Evolutionary conservation across 2,888 invertebrate genomes (phyloP).

Genomic region (Tribolium freemani): DNA sequence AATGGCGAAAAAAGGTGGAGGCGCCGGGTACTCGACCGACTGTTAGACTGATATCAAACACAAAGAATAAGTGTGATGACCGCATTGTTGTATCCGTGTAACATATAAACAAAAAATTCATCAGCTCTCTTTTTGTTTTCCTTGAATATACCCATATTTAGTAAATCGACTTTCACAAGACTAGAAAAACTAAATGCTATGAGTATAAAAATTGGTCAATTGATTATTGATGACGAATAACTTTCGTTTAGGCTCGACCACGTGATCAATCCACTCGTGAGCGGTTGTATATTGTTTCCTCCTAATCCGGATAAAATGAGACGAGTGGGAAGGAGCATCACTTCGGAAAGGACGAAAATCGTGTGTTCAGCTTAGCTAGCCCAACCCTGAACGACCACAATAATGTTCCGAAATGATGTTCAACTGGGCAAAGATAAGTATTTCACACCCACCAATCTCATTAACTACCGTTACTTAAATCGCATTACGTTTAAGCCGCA

Average conservation of each 20-base stretch:
- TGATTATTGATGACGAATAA: neutral
- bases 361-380: constrained; percentile 7
- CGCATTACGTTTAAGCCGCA: neutral
- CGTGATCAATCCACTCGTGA: neutral
- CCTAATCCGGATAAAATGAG: constrained; percentile 4
- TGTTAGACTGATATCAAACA: neutral
- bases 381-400: constrained; percentile 23
- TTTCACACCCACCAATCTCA: constrained; percentile 10
- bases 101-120: too few relatives aligned
- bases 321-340: neutral
- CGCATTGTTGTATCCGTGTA: too few relatives aligned
- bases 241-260: neutral
- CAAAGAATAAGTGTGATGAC: too few relatives aligned
- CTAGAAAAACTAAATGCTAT: too few relatives aligned
- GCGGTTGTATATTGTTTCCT: constrained; percentile 11
- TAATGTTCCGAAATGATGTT: constrained; percentile 29
- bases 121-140: too few relatives aligned
- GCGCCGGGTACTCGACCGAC: constrained; percentile 9
- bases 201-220: too few relatives aligned
- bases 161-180: too few relatives aligned
- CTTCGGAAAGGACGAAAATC: constrained; percentile 15
- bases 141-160: too few relatives aligned
- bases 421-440: constrained; percentile 29
- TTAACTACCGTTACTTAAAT: constrained; percentile 10
- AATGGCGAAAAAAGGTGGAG: constrained; percentile 5